Conservation (phyloP, 2,113 vertebrate species). For the Pachypanchax playfairii region DNA sequence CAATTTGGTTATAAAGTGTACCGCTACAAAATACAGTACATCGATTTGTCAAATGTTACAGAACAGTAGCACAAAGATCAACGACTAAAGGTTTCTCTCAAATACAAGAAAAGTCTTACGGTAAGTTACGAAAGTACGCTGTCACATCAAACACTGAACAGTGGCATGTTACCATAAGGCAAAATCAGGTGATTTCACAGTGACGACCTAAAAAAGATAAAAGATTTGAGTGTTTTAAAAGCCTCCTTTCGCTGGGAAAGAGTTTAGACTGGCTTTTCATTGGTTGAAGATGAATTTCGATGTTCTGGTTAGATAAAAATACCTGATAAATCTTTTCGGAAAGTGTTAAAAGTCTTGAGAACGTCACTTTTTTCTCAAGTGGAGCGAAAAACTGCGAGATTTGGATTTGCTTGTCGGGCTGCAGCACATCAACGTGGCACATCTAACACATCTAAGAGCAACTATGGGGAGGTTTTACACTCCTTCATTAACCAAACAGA, state of each 20-base stretch:
- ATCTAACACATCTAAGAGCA: slow-evolving; percentile 72
- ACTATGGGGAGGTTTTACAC: slow-evolving; percentile 81
- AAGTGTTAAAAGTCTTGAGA: slow-evolving; percentile 45
- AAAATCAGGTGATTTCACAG: slow-evolving; percentile 87
- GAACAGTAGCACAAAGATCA: slow-evolving; percentile 77
- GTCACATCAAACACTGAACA: slow-evolving; percentile 80
- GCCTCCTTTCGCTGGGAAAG: slow-evolving; percentile 26
- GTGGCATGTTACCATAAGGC: slow-evolving; percentile 82
- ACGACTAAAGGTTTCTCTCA: slow-evolving; percentile 71
- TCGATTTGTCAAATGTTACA: slow-evolving; percentile 76
- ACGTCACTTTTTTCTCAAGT: slow-evolving; percentile 26
- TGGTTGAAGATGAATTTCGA: slow-evolving; percentile 53
- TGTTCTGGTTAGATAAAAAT: slow-evolving; percentile 58
- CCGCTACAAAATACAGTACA: slow-evolving; percentile 81
- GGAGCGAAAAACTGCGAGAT: slow-evolving; percentile 34
- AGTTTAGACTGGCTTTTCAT: slow-evolving; percentile 53
- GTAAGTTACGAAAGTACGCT: slow-evolving; percentile 78
- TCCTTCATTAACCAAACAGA: slow-evolving; percentile 72
- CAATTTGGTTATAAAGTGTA: slow-evolving; percentile 75
- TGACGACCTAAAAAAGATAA: slow-evolving; percentile 78
- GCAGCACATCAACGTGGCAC: slow-evolving; percentile 60
- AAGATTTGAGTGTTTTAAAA: slow-evolving; percentile 62
- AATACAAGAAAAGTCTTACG: slow-evolving; percentile 76
- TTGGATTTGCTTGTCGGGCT: slow-evolving; percentile 53
- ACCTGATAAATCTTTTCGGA: slow-evolving; percentile 63